A percentile compares a stretch with the other conserved stretches of the same genome.
Evolutionary conservation across 2,113 vertebrate species (phyloP).

Genomic region (Psittacara wagleri): DNA sequence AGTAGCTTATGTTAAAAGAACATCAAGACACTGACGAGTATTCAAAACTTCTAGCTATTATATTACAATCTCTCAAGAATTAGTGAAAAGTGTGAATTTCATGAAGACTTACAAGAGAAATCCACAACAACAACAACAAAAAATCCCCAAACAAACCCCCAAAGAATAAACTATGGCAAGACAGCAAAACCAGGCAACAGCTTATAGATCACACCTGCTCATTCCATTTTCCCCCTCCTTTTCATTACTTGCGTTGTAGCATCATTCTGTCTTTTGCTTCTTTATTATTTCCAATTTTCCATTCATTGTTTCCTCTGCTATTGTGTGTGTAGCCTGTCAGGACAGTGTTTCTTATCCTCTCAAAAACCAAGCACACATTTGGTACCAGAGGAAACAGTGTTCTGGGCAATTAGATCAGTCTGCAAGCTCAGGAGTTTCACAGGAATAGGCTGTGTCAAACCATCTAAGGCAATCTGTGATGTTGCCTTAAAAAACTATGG

Average conservation of each 20-base stretch:
- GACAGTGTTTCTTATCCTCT: accelerated
- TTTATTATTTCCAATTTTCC: neutral
- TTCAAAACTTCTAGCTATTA: neutral
- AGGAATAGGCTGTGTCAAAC: neutral
- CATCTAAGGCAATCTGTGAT: neutral
- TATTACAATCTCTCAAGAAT: neutral
- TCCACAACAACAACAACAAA: neutral
- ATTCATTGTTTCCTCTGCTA: neutral
- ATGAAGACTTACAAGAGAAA: neutral
- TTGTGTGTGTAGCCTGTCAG: neutral
- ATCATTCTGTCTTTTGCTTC: neutral
- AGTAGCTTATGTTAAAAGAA: neutral
- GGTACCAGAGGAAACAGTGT: accelerated
- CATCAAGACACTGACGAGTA: neutral
- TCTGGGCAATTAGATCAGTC: neutral
- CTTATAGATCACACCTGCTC: neutral
- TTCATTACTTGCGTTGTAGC: neutral
- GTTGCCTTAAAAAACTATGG: neutral
- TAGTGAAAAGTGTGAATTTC: neutral
- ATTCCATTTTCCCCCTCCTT: neutral
- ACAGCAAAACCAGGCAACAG: neutral
- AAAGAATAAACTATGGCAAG: neutral
- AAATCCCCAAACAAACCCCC: no score
- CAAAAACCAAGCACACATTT: accelerated
- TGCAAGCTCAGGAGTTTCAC: neutral